These are phyloP conservation scores for Onychomys leucogaster DNA, from an alignment of 2,797 vertebrate genomes.

Conservation along the genomic window DNA sequence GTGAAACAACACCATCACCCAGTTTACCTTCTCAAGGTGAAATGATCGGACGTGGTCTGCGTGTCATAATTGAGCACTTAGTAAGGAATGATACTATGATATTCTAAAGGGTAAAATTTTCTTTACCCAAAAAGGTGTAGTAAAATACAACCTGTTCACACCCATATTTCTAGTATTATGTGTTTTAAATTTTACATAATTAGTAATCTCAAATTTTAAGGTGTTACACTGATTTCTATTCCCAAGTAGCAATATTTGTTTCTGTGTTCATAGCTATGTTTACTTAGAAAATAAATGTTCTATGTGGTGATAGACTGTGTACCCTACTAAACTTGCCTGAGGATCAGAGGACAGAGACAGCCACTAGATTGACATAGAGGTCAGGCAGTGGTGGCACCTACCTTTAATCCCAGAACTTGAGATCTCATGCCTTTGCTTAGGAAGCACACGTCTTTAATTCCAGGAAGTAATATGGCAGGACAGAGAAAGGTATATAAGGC, in stretches of 20 bases:
- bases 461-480: too few species aligned
- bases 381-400: too few species aligned
- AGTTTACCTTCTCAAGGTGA: constrained; percentile 14
- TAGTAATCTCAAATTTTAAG: constrained; percentile 60
- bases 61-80: not conserved
- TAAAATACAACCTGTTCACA: not conserved
- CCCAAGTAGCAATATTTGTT: constrained; percentile 33
- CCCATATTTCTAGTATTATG: constrained; percentile 9
- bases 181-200: constrained; percentile 39
- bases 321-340: too few species aligned
- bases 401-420: too few species aligned
- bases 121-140: not conserved
- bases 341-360: too few species aligned
- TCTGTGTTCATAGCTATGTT: not conserved
- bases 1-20: not conserved
- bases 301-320: too few species aligned
- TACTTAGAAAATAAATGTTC: constrained; percentile 52
- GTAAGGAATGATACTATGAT: not conserved
- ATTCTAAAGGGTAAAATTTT: constrained; percentile 30
- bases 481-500: too few species aligned
- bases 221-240: constrained; percentile 58
- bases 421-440: too few species aligned
- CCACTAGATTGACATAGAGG: too few species aligned
- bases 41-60: not conserved
- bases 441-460: too few species aligned